Evolutionary conservation across 2,797 vertebrate species (phyloP).

Genomic region (Lithobates pipiens): DNA sequence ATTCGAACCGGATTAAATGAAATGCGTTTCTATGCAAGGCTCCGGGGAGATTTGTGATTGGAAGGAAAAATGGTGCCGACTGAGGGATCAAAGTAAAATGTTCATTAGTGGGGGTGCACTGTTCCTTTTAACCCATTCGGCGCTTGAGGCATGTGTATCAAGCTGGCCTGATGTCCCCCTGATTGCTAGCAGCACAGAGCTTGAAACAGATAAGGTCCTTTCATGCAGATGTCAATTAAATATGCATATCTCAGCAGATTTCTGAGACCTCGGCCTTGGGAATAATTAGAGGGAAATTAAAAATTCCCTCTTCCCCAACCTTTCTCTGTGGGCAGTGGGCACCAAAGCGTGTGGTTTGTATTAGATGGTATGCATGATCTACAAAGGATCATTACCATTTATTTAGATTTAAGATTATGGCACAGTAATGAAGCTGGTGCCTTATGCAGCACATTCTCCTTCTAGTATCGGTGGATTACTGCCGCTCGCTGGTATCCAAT

Average conservation of each 20-base stretch:
- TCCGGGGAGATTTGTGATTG: conserved; percentile 49
- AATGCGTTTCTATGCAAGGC: conserved; percentile 48
- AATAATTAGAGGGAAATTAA: conserved; percentile 57
- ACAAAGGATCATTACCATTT: conserved; percentile 57
- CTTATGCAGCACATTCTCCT: conserved; percentile 14
- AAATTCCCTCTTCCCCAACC: conserved; percentile 42
- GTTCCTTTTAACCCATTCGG: conserved; percentile 36
- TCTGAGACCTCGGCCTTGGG: conserved; percentile 39
- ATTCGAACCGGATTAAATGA: conserved; percentile 56
- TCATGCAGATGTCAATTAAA: conserved; percentile 48
- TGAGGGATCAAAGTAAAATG: conserved; percentile 38
- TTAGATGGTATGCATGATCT: conserved; percentile 50
- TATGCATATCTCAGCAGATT: conserved; percentile 53
- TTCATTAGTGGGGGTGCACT: conserved; percentile 36
- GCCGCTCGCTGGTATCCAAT: conserved; percentile 13
- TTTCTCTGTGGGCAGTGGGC: conserved; percentile 43
- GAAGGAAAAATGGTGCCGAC: conserved; percentile 42
- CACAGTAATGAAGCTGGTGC: conserved; percentile 46
- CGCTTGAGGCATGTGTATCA: conserved; percentile 6
- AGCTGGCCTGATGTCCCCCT: conserved; percentile 27
- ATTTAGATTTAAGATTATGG: conserved; percentile 59
- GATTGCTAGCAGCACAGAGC: background rate
- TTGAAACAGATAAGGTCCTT: conserved; percentile 31
- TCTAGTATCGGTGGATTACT: conserved; percentile 42
- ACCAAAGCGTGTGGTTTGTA: conserved; percentile 55